Conservation (phyloP, 2,113 vertebrate genomes). For the Epinephelus fuscoguttatus region DNA sequence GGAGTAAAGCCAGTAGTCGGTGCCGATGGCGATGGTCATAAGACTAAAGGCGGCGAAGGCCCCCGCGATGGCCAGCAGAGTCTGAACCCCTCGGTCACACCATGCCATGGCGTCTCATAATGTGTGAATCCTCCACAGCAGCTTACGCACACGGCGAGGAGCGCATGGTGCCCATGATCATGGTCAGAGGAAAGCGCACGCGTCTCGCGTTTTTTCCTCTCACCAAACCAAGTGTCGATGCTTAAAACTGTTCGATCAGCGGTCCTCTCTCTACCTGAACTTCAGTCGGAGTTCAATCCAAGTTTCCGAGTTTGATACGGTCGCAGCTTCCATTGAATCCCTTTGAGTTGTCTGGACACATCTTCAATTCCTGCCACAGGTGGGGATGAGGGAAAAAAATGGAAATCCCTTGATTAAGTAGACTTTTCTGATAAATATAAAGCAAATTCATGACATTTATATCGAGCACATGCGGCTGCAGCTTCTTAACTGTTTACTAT, state of each 20-base stretch:
- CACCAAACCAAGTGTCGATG: background rate
- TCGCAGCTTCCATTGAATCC: slow-evolving; percentile 1
- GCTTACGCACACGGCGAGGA: slow-evolving; percentile 53
- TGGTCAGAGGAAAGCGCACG: slow-evolving; percentile 16
- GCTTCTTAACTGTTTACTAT: slow-evolving; percentile 23
- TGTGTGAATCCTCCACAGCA: slow-evolving; percentile 44
- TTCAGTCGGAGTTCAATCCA: slow-evolving; percentile 36
- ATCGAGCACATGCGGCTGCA: background rate
- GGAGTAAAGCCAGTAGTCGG: slow-evolving; percentile 97
- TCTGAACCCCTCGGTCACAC: slow-evolving; percentile 95
- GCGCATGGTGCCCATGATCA: slow-evolving; percentile 40
- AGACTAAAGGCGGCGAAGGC: slow-evolving; percentile 96
- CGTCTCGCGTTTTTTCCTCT: slow-evolving; percentile 21
- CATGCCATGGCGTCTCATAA: slow-evolving; percentile 88
- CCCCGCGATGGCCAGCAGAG: slow-evolving; percentile 91
- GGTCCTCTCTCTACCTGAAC: slow-evolving; percentile 25
- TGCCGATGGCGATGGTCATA: slow-evolving; percentile 97
- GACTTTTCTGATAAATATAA: background rate
- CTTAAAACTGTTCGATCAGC: background rate
- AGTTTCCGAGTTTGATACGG: background rate
- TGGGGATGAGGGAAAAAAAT: slow-evolving; percentile 11
- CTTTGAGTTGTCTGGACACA: background rate
- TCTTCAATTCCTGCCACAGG: slow-evolving; percentile 50
- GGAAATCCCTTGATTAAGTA: background rate
- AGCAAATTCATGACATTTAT: rapidly evolving